Evolutionary conservation across 1,140 invertebrate species (phyloP).

Genomic region (Zaprionus gabonicus): DNA sequence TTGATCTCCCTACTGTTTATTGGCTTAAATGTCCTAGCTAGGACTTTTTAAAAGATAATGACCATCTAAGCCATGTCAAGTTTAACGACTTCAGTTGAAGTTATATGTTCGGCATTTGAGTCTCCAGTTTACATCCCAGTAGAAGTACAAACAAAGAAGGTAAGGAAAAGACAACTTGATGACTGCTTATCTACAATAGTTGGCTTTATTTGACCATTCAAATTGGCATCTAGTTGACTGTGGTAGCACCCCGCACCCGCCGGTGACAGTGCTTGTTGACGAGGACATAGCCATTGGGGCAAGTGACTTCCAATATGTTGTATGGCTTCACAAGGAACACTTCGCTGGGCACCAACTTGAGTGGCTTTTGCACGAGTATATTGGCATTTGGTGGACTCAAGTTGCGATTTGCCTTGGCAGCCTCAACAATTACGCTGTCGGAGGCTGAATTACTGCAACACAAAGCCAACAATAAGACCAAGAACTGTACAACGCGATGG

Average conservation of each 20-base stretch:
- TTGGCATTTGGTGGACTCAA: background rate
- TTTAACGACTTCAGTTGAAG: too few species aligned
- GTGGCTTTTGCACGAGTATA: background rate
- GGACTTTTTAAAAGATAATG: background rate
- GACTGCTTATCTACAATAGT: background rate
- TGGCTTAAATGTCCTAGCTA: background rate
- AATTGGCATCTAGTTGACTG: background rate
- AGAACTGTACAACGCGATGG: background rate
- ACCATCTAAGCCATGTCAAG: too few species aligned
- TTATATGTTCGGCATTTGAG: too few species aligned
- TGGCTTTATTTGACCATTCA: background rate
- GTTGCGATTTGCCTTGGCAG: constrained; percentile 19
- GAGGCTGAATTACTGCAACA: constrained; percentile 12
- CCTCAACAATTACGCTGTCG: constrained; percentile 69
- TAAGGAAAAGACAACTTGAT: too few species aligned
- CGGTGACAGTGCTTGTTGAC: constrained; percentile 76
- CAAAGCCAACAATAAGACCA: constrained; percentile 16
- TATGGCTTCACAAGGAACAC: constrained; percentile 62
- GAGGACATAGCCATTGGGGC: constrained; percentile 69
- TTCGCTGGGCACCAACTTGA: constrained; percentile 28
- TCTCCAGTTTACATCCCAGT: too few species aligned
- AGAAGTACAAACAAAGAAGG: too few species aligned
- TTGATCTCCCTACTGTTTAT: background rate
- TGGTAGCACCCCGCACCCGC: constrained; percentile 42
- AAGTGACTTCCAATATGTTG: constrained; percentile 72